A percentile compares a stretch with the other conserved stretches of the same genome.
phyloP scores from a whole-genome alignment of 2,797 vertebrate genomes.

The Oreortyx pictus region DNA sequence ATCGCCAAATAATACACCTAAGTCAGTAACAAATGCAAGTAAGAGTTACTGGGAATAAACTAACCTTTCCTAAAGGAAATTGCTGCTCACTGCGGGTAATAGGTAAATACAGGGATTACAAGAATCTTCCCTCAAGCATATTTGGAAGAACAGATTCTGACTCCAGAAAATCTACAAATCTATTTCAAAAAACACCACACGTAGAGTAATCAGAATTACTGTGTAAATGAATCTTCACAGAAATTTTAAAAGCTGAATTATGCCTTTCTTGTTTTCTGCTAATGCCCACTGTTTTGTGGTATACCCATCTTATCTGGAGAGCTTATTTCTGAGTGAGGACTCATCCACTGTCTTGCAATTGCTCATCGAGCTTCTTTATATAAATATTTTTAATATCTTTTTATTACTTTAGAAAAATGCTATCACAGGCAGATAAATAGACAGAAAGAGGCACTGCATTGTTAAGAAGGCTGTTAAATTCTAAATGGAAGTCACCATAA shows the following conservation, averaged over 20 bases:
- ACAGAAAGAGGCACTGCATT: background rate
- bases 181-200: background rate
- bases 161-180: background rate
- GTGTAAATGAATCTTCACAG: background rate
- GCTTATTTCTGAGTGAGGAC: background rate
- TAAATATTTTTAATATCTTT: background rate
- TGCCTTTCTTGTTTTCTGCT: background rate
- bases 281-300: background rate
- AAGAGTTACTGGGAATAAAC: background rate
- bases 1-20: background rate
- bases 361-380: background rate
- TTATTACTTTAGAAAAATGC: background rate
- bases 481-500: background rate
- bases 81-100: background rate
- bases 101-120: background rate
- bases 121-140: background rate
- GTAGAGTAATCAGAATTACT: background rate
- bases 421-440: background rate
- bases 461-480: background rate
- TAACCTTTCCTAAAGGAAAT: constrained; percentile 7
- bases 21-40: background rate
- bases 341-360: background rate
- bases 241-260: background rate
- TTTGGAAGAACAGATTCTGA: background rate
- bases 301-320: background rate